Evolutionary conservation across 2,888 invertebrate species (phyloP).

Genomic region (Patella pellucida): DNA sequence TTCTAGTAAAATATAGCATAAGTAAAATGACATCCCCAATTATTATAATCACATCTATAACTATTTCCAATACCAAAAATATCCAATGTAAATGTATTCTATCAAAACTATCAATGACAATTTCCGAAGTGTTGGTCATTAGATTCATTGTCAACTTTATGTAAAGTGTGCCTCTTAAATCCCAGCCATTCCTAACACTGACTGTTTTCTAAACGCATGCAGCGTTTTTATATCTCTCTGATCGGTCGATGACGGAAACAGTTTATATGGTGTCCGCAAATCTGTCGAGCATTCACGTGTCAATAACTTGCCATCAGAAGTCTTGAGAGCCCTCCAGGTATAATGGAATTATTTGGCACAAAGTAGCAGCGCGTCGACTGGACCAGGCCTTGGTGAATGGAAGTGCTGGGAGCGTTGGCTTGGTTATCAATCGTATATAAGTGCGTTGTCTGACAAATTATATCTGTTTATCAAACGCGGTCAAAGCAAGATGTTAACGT

Average conservation of each 20-base stretch:
- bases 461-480: background rate
- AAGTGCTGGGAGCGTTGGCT: background rate
- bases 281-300: background rate
- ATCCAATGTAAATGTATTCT: constrained; percentile 33
- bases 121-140: background rate
- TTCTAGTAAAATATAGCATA: constrained; percentile 49
- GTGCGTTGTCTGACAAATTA: background rate
- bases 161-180: too few relatives aligned
- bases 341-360: background rate
- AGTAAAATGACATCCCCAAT: constrained; percentile 47
- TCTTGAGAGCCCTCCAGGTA: constrained; percentile 1
- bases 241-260: too few relatives aligned
- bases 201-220: too few relatives aligned
- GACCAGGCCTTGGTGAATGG: background rate
- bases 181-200: too few relatives aligned
- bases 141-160: too few relatives aligned
- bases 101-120: constrained; percentile 22
- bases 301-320: constrained; percentile 3
- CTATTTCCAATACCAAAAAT: constrained; percentile 36
- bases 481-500: too few relatives aligned
- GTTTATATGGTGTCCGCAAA: too few relatives aligned
- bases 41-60: constrained; percentile 44
- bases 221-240: too few relatives aligned
- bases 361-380: background rate
- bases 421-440: background rate